A percentile compares a stretch with the other conserved stretches of the same genome.
Conservation (phyloP, 2,888 invertebrate genomes). For the Drosophila incognita region DNA sequence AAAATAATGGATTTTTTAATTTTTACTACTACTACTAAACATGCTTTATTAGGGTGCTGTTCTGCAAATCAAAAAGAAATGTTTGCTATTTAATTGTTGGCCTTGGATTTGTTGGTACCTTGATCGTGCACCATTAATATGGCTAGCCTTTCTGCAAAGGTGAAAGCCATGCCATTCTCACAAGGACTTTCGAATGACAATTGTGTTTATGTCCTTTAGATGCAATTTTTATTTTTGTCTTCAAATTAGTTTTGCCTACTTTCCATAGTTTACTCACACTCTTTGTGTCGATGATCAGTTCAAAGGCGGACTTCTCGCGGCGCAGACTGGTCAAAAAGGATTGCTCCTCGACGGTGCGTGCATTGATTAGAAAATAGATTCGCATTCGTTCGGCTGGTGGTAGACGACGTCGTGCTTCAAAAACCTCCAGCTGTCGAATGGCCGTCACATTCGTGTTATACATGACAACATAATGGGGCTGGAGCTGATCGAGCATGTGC, state of each 20-base stretch:
- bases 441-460: constrained; percentile 95
- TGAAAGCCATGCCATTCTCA: constrained; percentile 20
- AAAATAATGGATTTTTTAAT: neutral
- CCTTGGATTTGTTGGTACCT: constrained; percentile 10
- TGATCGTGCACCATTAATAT: constrained; percentile 27
- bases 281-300: constrained; percentile 95
- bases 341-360: constrained; percentile 98
- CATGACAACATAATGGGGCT: constrained; percentile 94
- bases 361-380: constrained; percentile 96
- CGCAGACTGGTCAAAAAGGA: constrained; percentile 95
- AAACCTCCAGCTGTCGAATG: constrained; percentile 95
- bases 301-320: constrained; percentile 97
- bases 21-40: neutral
- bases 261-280: constrained; percentile 88
- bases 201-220: neutral
- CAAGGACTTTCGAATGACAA: neutral
- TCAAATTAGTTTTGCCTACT: neutral
- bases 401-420: constrained; percentile 87
- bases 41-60: neutral
- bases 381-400: constrained; percentile 86
- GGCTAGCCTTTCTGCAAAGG: constrained; percentile 27
- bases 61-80: too few relatives aligned
- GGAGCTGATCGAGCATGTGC: constrained; percentile 88
- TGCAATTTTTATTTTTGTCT: neutral
- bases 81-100: neutral